Evolutionary conservation across 2,113 vertebrate species (phyloP), one percentile per base, ranked within the genome.

Genomic region (Rafetus swinhoei): DNA sequence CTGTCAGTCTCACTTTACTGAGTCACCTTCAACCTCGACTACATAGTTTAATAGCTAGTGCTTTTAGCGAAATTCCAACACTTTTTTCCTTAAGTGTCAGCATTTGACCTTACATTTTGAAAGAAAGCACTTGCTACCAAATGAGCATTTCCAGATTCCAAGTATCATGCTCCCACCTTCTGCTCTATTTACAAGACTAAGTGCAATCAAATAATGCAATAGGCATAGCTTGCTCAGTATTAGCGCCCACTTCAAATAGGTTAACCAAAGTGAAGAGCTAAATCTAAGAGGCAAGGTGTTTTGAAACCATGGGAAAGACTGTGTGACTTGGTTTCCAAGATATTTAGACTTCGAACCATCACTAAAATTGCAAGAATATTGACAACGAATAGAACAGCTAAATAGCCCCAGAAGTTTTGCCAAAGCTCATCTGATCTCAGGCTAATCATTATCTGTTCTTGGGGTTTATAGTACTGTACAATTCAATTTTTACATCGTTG

Each of bases 371-470:
- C 35, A 86, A 1, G 25, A 56, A 3, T 6, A 22, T 3, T 35
- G 81, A 11, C 5, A 65, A 19, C 22, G 84, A 53, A n/a, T 16
- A 82, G 19, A 19, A 15, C 6, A 82, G 52, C 27, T 24, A 25
- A 29, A 74, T 16, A 53, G 27, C 11, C 76, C 77, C 4, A 18
- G 14, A 27, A 21, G 13, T 29, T 24, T 9, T 0, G 1, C 0
- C 2, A 21, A 69, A 2, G 15, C 25, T 9, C 21, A 9, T 24
- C n/a, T 54, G 35, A 45, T 22, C 11, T n/a, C 85, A 0, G 29
- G 32, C 9, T 12, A 18, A 24, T 2, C 76, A 90, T 77, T 24
- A 69, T 2, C 76, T 60, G 84, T 50, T 52, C 81, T 32, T n/a
- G 22, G 35, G 3, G 19, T 62, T 35, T 6, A 45, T 45, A 45